Conservation (phyloP, 1,140 invertebrate species). For the Penaeus chinensis region DNA sequence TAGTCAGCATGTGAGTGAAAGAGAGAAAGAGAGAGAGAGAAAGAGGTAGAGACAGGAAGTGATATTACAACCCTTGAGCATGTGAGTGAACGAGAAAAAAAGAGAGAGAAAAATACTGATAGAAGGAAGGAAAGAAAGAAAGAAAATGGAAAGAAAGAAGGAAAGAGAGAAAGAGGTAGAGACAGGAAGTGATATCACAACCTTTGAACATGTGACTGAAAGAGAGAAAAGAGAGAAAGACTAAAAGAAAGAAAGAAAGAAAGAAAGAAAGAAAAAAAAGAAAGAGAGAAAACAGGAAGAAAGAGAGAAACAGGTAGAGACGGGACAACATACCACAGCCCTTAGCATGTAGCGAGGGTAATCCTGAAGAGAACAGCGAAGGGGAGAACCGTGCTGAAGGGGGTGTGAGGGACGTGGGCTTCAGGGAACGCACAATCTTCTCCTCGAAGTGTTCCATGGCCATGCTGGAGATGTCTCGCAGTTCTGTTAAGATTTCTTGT, state of each 20-base stretch:
- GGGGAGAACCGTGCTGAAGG: conserved; percentile 35
- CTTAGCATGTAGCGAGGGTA: conserved; percentile 13
- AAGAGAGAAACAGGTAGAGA: not conserved
- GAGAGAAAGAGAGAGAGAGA: not conserved
- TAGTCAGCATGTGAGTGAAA: no score
- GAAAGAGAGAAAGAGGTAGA: not conserved
- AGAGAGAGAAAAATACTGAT: not conserved
- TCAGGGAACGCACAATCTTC: conserved; percentile 77
- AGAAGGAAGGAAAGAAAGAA: no score
- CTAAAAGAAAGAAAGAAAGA: no score
- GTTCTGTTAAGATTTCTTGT: conserved; percentile 87
- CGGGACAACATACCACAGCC: not conserved
- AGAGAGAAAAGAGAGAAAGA: conserved; percentile 6
- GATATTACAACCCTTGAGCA: not conserved
- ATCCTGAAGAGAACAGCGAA: not conserved
- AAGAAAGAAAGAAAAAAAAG: not conserved
- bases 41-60: not conserved
- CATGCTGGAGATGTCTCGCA: conserved; percentile 94
- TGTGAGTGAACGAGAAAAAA: conserved; percentile 14
- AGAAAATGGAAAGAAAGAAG: not conserved
- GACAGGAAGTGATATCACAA: not conserved
- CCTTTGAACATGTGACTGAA: not conserved
- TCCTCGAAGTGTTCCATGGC: conserved; percentile 97
- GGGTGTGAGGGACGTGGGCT: conserved; percentile 33
- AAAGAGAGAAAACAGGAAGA: not conserved